Conservation (phyloP, 2,113 vertebrate species). For the Percopsis transmontana region DNA sequence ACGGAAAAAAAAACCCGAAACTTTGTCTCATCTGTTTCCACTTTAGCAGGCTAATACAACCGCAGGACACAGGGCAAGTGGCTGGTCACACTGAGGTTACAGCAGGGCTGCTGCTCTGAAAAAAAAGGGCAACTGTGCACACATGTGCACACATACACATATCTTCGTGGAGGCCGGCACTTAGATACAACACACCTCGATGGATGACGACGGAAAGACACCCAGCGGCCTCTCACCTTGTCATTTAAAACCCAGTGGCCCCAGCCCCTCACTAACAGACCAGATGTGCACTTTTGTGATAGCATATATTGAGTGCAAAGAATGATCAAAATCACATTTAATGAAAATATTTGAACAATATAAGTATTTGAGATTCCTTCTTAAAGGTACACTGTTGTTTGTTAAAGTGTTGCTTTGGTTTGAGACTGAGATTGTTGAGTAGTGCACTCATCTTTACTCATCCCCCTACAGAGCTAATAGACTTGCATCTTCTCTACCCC, state of each 20-base stretch:
- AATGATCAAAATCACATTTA: too few relatives aligned
- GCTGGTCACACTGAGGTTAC: constrained; percentile 40
- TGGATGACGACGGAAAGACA: neutral
- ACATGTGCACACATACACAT: constrained; percentile 2
- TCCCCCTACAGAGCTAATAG: too few relatives aligned
- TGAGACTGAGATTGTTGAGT: neutral
- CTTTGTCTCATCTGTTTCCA: constrained; percentile 58
- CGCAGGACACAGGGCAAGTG: constrained; percentile 22
- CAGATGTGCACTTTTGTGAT: constrained; percentile 13
- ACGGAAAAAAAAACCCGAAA: constrained; percentile 18
- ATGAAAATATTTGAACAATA: too few relatives aligned
- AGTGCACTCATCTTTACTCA: neutral
- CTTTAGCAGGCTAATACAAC: constrained; percentile 43
- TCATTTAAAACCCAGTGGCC: constrained; percentile 1
- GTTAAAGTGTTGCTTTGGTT: too few relatives aligned
- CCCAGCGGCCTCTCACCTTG: constrained; percentile 1
- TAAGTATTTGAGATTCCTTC: too few relatives aligned
- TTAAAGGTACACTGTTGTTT: too few relatives aligned
- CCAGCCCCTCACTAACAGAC: neutral
- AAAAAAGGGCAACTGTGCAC: neutral
- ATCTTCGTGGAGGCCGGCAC: neutral
- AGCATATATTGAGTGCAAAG: too few relatives aligned
- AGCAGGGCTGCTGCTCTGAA: neutral
- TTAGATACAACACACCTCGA: constrained; percentile 28
- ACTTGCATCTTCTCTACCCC: too few relatives aligned